These are phyloP conservation scores for Barnardius zonarius DNA, from an alignment of 2,113 vertebrate genomes.

Conservation along the genomic window DNA sequence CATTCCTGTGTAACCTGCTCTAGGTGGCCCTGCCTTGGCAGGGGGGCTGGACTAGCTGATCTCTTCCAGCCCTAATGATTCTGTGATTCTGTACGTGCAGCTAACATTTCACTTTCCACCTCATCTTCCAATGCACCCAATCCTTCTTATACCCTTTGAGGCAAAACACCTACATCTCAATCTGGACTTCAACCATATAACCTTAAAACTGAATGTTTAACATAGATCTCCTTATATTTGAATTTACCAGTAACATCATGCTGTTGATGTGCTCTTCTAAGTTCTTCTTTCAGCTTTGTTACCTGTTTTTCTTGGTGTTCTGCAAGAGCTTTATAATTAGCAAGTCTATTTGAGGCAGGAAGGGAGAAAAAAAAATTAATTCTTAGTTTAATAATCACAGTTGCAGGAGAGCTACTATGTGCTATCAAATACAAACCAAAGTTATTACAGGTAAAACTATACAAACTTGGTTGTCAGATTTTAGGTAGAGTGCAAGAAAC, in stretches of 20 bases:
- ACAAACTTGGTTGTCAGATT: neutral
- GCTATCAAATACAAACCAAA: neutral
- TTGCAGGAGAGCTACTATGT: neutral
- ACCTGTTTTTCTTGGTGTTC: slow-evolving; percentile 78
- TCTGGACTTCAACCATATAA: neutral
- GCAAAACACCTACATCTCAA: neutral
- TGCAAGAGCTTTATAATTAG: slow-evolving; percentile 70
- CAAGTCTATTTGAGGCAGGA: slow-evolving; percentile 53
- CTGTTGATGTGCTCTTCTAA: slow-evolving; percentile 79
- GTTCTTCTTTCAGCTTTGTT: slow-evolving; percentile 79
- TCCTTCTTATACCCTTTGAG: neutral
- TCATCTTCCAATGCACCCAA: neutral
- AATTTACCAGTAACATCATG: slow-evolving; percentile 82
- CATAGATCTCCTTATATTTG: neutral
- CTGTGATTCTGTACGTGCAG: neutral
- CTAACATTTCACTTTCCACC: neutral
- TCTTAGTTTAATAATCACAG: neutral
- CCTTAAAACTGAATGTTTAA: neutral
- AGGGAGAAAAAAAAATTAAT: neutral
- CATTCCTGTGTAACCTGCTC: neutral
- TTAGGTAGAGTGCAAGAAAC: neutral
- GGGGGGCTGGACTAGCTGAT: neutral
- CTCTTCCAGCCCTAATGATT: neutral
- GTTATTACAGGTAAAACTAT: neutral
- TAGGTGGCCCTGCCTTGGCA: neutral